A percentile compares a stretch with the other conserved stretches of the same genome.
Conservation (phyloP, 92 coral and sea anemone genomes). For the Zoanthus gigantus region DNA sequence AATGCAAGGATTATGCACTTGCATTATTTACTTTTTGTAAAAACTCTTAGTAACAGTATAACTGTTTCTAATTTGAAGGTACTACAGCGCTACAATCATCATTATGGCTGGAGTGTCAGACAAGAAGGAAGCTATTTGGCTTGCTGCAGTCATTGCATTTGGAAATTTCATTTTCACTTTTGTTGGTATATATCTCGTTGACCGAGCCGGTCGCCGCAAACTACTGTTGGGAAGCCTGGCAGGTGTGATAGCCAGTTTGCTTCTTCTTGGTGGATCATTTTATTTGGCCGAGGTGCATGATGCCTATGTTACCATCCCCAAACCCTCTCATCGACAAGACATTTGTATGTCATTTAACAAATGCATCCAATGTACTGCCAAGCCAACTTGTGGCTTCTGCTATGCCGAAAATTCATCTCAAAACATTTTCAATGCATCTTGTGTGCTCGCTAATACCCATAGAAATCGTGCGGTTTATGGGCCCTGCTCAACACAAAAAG, state of each 20-base stretch:
- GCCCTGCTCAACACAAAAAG: slow-evolving; percentile 66
- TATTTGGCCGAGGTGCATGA: slow-evolving; percentile 69
- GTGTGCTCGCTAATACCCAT: slow-evolving; percentile 65
- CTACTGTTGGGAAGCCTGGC: slow-evolving; percentile 85
- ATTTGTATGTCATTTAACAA: slow-evolving; percentile 7
- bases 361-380: slow-evolving; percentile 50
- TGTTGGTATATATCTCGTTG: slow-evolving; percentile 85
- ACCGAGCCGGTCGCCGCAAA: slow-evolving; percentile 90
- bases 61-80: slow-evolving; percentile 59
- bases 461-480: slow-evolving; percentile 71
- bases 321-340: background rate
- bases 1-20: too few species aligned
- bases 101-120: slow-evolving; percentile 91
- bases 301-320: slow-evolving; percentile 55
- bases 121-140: slow-evolving; percentile 89
- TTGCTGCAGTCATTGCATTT: slow-evolving; percentile 92
- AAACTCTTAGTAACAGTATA: too few species aligned
- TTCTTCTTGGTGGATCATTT: slow-evolving; percentile 87
- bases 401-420: slow-evolving; percentile 53
- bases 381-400: slow-evolving; percentile 83
- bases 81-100: slow-evolving; percentile 96
- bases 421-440: slow-evolving; percentile 79
- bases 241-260: slow-evolving; percentile 79
- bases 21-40: too few species aligned
- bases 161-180: slow-evolving; percentile 85